Evolutionary conservation across 2,888 invertebrate genomes (phyloP).

Genomic region (Lymantria dispar): DNA sequence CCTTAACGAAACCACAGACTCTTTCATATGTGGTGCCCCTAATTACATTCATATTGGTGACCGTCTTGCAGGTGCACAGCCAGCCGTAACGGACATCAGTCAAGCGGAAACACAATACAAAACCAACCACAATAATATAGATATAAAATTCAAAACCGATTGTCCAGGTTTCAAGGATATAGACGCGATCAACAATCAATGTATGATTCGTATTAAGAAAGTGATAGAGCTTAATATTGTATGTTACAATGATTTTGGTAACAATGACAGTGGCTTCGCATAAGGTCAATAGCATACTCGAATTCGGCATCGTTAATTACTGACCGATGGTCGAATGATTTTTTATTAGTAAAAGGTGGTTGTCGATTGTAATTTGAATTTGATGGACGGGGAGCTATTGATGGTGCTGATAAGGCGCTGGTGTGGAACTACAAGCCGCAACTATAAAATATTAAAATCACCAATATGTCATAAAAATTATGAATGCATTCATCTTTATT

Average conservation of each 20-base stretch:
- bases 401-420: constrained; percentile 27
- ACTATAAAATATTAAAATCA: background rate
- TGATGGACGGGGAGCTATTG: constrained; percentile 30
- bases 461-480: background rate
- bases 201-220: constrained; percentile 52
- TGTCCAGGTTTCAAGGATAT: constrained; percentile 47
- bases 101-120: constrained; percentile 45
- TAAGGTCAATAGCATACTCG: constrained; percentile 75
- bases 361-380: constrained; percentile 38
- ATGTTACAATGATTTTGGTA: constrained; percentile 42
- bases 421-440: constrained; percentile 18
- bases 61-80: constrained; percentile 71
- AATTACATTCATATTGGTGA: constrained; percentile 78
- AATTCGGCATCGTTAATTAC: constrained; percentile 74
- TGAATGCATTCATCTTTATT: background rate
- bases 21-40: constrained; percentile 61
- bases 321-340: constrained; percentile 47
- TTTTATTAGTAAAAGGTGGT: constrained; percentile 42
- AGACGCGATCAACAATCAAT: constrained; percentile 46
- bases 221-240: constrained; percentile 51
- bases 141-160: constrained; percentile 31
- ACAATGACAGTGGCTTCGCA: constrained; percentile 50
- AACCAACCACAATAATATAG: constrained; percentile 11
- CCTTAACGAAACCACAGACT: constrained; percentile 68
- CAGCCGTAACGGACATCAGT: constrained; percentile 67